These are phyloP conservation scores for Heptranchias perlo DNA, from an alignment of 2,113 vertebrate genomes.

Conservation along the genomic window DNA sequence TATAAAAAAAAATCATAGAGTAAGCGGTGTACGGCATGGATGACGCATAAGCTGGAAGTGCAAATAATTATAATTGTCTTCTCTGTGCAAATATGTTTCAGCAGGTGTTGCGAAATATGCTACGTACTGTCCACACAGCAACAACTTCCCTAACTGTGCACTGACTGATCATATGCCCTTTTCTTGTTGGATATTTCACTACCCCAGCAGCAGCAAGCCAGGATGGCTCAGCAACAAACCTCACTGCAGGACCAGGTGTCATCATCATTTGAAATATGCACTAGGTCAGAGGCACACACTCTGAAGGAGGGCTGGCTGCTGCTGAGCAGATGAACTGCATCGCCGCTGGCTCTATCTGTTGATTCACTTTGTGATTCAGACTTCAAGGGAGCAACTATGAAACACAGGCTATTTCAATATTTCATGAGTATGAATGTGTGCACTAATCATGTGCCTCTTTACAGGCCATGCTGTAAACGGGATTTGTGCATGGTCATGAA, in stretches of 20 bases:
- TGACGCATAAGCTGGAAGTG: no score
- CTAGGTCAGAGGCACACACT: background rate
- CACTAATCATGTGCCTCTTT: background rate
- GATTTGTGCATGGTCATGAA: no score
- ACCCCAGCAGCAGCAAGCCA: background rate
- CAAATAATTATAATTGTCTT: no score
- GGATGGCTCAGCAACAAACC: no score
- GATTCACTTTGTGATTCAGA: background rate
- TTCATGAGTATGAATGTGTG: background rate
- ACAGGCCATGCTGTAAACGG: background rate
- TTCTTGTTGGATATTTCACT: background rate
- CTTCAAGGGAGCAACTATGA: background rate
- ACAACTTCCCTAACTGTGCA: no score
- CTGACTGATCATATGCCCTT: no score
- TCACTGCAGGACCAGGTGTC: no score
- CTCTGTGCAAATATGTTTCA: no score
- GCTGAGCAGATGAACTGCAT: background rate
- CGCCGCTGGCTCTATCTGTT: background rate
- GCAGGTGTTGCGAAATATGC: no score
- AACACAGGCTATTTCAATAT: background rate
- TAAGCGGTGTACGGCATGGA: no score
- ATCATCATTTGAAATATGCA: background rate
- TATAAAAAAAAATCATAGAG: no score
- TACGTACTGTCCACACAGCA: no score
- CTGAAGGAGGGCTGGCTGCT: background rate